Evolutionary conservation across 2,888 invertebrate species (phyloP).

Genomic region (Erynnis tages): DNA sequence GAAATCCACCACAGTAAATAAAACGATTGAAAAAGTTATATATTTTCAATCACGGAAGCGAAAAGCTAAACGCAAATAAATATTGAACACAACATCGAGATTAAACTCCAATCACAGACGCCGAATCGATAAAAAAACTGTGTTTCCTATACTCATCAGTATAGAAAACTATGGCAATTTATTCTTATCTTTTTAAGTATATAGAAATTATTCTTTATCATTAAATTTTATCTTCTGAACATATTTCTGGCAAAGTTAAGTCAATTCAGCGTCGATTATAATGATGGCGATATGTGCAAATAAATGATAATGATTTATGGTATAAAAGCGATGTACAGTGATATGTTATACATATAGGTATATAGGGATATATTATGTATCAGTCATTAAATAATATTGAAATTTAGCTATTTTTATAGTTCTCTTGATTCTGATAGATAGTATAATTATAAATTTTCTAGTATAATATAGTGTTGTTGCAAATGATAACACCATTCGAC

Average conservation of each 20-base stretch:
- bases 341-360: too few relatives aligned
- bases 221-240: too few relatives aligned
- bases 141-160: too few relatives aligned
- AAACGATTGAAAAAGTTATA: neutral
- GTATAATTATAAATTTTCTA: too few relatives aligned
- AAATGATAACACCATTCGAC: too few relatives aligned
- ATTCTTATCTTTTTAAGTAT: too few relatives aligned
- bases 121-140: neutral
- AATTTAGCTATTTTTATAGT: too few relatives aligned
- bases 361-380: too few relatives aligned
- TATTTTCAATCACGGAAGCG: neutral
- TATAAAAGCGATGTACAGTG: neutral
- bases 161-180: neutral
- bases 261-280: conserved; percentile 3
- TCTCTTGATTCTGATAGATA: too few relatives aligned
- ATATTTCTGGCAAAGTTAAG: neutral
- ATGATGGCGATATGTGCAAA: neutral
- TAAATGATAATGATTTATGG: neutral
- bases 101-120: neutral
- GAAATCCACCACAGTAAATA: conserved; percentile 5
- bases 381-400: too few relatives aligned
- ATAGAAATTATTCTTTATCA: too few relatives aligned
- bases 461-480: too few relatives aligned
- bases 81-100: neutral
- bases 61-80: neutral